Percentiles rank a stretch among this genome's conserved stretches.
Conservation (phyloP, 2,113 vertebrate species). For the Clarias macrocephalus region DNA sequence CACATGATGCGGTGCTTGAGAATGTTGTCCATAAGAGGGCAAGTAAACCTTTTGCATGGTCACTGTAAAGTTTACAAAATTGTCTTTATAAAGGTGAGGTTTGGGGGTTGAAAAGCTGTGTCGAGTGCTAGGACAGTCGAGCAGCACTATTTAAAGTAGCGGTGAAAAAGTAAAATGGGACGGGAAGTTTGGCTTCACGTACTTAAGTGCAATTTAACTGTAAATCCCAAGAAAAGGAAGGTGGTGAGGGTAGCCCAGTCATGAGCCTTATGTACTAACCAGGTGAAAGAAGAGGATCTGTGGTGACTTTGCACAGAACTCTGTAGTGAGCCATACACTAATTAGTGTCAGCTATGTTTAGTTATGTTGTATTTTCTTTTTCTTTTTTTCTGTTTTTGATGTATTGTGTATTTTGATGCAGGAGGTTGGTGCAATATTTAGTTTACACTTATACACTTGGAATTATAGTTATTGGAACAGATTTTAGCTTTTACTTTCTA, state of each 20-base stretch:
- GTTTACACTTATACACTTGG: slow-evolving; percentile 37
- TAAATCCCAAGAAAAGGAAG: slow-evolving; percentile 26
- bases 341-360: neutral
- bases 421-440: slow-evolving; percentile 60
- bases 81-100: neutral
- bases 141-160: slow-evolving; percentile 65
- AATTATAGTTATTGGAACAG: slow-evolving; percentile 43
- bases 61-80: slow-evolving; percentile 33
- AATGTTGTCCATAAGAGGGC: neutral
- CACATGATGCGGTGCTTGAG: slow-evolving; percentile 4
- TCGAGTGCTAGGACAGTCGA: neutral
- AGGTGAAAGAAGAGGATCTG: slow-evolving; percentile 55
- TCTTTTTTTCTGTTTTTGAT: slow-evolving; percentile 50
- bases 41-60: neutral
- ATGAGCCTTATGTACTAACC: slow-evolving; percentile 70
- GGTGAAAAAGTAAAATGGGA: slow-evolving; percentile 53
- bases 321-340: slow-evolving; percentile 7
- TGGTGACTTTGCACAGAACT: slow-evolving; percentile 16
- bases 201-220: slow-evolving; percentile 74
- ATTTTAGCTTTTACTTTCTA: slow-evolving; percentile 40
- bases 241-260: slow-evolving; percentile 60
- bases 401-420: slow-evolving; percentile 42
- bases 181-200: slow-evolving; percentile 54
- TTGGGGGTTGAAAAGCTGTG: neutral
- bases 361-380: neutral